Percentiles rank a stretch among this genome's conserved stretches.
Conservation (phyloP, 2,113 vertebrate genomes). For the Salvator merianae region DNA sequence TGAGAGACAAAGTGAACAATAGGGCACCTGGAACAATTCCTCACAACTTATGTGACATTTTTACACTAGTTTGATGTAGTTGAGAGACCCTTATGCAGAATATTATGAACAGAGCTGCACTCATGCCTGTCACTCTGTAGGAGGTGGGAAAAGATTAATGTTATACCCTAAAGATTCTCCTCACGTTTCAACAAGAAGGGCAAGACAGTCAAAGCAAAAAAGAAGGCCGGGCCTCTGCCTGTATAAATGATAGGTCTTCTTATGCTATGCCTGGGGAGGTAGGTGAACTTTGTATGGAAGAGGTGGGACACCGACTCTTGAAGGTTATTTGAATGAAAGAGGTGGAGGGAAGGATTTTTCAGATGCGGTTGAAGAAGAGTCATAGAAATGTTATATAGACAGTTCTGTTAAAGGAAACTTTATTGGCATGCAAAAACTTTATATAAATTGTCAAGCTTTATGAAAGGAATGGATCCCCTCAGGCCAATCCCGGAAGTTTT, state of each 20-base stretch:
- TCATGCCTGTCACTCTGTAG: background rate
- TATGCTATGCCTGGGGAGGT: background rate
- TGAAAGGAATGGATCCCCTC: background rate
- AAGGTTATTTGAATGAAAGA: slow-evolving; percentile 21
- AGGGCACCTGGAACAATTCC: background rate
- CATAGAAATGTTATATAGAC: background rate
- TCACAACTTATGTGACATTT: background rate
- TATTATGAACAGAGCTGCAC: background rate
- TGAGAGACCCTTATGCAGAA: background rate
- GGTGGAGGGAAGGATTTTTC: background rate
- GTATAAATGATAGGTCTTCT: background rate
- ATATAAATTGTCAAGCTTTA: background rate
- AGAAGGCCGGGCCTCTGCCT: background rate
- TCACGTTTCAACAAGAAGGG: slow-evolving; percentile 24
- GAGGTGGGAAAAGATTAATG: slow-evolving; percentile 12
- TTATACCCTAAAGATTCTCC: slow-evolving; percentile 10
- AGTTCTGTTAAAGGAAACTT: background rate
- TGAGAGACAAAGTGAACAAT: accelerated
- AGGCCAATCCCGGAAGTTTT: background rate
- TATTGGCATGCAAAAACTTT: background rate
- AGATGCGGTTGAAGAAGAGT: background rate
- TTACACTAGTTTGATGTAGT: slow-evolving; percentile 1
- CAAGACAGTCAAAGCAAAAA: slow-evolving; percentile 7
- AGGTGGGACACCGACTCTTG: slow-evolving; percentile 14
- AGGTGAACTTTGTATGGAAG: slow-evolving; percentile 19